phyloP scores from a whole-genome alignment of 2,888 invertebrate genomes.

The Rotaria magnacalcarata region DNA sequence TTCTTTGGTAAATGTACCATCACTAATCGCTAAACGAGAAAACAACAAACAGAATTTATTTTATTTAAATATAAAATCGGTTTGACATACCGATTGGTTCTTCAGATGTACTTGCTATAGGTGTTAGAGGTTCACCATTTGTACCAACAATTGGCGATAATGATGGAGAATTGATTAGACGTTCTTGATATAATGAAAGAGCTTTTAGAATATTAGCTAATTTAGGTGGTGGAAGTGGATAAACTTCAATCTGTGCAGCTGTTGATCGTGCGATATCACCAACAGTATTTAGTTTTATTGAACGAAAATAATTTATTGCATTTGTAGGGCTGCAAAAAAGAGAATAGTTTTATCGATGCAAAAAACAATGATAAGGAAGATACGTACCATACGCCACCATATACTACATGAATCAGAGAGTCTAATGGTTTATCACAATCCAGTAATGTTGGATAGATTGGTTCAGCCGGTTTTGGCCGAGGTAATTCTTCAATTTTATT shows the following conservation, averaged over 20 bases:
- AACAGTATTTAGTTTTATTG: not conserved
- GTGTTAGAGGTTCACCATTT: not conserved
- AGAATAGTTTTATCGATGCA: too few relatives aligned
- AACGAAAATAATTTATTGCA: not conserved
- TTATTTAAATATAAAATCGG: not conserved
- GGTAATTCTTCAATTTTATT: not conserved
- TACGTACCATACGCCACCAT: not conserved
- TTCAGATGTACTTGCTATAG: not conserved
- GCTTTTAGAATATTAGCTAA: conserved; percentile 14
- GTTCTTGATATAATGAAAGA: conserved; percentile 3
- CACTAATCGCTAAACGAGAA: not conserved
- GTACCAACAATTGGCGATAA: not conserved
- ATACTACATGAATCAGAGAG: not conserved
- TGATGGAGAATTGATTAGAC: not conserved
- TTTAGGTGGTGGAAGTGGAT: conserved; percentile 24
- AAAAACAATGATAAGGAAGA: not conserved
- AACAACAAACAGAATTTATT: not conserved
- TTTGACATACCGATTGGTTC: not conserved
- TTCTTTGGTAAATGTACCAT: not conserved
- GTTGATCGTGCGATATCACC: conserved; percentile 16
- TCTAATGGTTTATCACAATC: conserved; percentile 20
- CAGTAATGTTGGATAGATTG: not conserved
- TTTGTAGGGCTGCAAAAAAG: not conserved
- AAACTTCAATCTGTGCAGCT: not conserved
- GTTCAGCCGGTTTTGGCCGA: not conserved